Base-by-base conservation (phyloP, 1,140 invertebrate genomes). In the Zaprionus nigranus region DNA sequence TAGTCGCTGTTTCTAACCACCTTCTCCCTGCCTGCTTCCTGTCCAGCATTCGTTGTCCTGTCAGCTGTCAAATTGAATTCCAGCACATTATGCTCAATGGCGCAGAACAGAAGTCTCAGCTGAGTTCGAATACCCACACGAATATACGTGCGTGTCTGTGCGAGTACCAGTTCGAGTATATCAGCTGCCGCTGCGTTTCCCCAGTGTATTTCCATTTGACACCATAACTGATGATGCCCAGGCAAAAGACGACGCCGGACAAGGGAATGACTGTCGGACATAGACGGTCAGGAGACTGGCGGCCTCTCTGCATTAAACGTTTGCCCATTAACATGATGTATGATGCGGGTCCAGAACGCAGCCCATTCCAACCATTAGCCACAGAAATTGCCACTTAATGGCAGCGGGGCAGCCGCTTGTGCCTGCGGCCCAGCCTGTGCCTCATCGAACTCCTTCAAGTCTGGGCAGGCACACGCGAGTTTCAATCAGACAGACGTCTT, bases 41-140 rank as follows among this genome's bases (percentile, higher is more conserved):
- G 38, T 17, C 38, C 38, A 15, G 28, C 28, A 9, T 30, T 30
- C 28, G 28, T 40, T 79, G 56, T 72, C 70, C 77, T 79, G 82
- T 79, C 82, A 85, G 56, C 79, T 85, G 82, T 85, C 82, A 85
- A 84, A 58, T 61, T 68, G 53, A 85, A 78, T 74, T 57, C 51
- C 26, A 49, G 57, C 71, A 61, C 64, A 74, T 61, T 54, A 60
- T 74, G 71, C 71, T 61, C 64, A 68, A 74, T 74, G 66, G 51
- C 66, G 38, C 53, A 69, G 71, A 49, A 61, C 74, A 36, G 34
- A 2, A 62, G 51, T 24, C 36, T 40, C 49, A 49, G 60, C 68
- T 22, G 46, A 51, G 9, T 51, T 22, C 9, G 43, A 49, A 49
- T 49, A 22, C 43, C 3, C 46, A 51, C 3, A 51, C 9, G 20